phyloP scores from a whole-genome alignment of 2,888 invertebrate genomes.

The Xestia xanthographa region DNA sequence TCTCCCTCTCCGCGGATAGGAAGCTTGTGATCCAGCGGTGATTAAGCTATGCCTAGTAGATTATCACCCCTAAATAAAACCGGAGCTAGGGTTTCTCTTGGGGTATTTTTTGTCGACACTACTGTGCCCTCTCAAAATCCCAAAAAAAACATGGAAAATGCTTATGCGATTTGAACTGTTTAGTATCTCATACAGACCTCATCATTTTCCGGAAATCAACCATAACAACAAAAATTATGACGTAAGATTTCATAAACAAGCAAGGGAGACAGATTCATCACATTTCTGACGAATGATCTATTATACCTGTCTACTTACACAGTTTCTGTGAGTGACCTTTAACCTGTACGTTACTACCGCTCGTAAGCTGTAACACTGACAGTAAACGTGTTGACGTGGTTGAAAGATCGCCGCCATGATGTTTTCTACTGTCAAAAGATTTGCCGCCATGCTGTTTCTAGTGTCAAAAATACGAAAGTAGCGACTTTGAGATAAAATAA shows the following conservation, averaged over 20 bases:
- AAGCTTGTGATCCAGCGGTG: neutral
- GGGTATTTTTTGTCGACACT: neutral
- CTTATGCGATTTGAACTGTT: no score
- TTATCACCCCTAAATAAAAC: neutral
- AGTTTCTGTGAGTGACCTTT: slow-evolving; percentile 22
- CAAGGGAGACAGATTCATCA: slow-evolving; percentile 13
- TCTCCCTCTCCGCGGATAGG: neutral
- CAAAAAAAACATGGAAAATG: no score
- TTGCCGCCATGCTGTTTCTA: slow-evolving; percentile 1
- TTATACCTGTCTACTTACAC: slow-evolving; percentile 22
- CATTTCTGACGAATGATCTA: slow-evolving; percentile 5
- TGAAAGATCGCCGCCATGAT: slow-evolving; percentile 4
- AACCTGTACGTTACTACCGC: slow-evolving; percentile 29
- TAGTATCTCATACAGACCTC: neutral
- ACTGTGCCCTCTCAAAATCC: neutral
- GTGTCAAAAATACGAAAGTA: neutral
- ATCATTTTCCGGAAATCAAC: neutral
- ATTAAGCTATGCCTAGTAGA: neutral
- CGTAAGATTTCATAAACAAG: slow-evolving; percentile 3
- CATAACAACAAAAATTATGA: neutral
- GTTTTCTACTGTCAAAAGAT: neutral
- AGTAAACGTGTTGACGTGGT: neutral
- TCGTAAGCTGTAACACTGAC: slow-evolving; percentile 4
- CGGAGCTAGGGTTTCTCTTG: neutral
- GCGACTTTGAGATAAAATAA: neutral